Percentiles rank a stretch among this genome's conserved stretches.
Conservation (phyloP, 2,888 invertebrate species). For the Chalcosyrphus nemorum region DNA sequence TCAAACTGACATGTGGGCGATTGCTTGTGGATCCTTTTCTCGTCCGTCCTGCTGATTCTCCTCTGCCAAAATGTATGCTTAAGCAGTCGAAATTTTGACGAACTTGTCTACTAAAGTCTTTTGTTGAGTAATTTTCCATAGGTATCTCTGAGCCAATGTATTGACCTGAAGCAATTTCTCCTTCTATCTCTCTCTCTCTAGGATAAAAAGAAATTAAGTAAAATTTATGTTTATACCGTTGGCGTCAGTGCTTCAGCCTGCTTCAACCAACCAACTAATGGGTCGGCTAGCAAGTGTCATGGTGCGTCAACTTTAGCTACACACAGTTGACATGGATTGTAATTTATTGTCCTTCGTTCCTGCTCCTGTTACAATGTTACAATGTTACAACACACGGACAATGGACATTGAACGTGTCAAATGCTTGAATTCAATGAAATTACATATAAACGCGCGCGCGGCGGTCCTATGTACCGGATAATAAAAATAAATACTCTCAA, state of each 20-base stretch:
- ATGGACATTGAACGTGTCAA: conserved; percentile 61
- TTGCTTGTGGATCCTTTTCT: background rate
- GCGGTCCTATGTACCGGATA: conserved; percentile 13
- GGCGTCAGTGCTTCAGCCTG: background rate
- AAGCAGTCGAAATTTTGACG: conserved; percentile 44
- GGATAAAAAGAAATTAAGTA: background rate
- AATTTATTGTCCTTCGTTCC: conserved; percentile 55
- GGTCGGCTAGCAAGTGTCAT: conserved; percentile 16
- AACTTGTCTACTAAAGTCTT: conserved; percentile 33
- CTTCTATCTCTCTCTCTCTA: background rate
- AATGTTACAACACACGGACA: conserved; percentile 31
- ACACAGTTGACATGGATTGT: conserved; percentile 48
- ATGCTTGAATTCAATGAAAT: conserved; percentile 57
- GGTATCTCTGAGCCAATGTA: background rate
- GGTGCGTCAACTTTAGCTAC: conserved; percentile 55
- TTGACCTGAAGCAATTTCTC: conserved; percentile 24
- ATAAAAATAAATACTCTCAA: conserved; percentile 61
- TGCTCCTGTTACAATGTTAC: too few species aligned
- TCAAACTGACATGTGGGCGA: conserved; percentile 19
- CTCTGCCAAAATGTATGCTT: background rate
- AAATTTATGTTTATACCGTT: conserved; percentile 12
- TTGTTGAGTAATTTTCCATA: conserved; percentile 30
- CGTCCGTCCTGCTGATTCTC: conserved; percentile 18
- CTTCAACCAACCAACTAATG: too few species aligned
- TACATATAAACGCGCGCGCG: conserved; percentile 7